Percentiles rank a stretch among this genome's conserved stretches.
Conservation (phyloP, 2,888 invertebrate species). For the Latheticus oryzae region DNA sequence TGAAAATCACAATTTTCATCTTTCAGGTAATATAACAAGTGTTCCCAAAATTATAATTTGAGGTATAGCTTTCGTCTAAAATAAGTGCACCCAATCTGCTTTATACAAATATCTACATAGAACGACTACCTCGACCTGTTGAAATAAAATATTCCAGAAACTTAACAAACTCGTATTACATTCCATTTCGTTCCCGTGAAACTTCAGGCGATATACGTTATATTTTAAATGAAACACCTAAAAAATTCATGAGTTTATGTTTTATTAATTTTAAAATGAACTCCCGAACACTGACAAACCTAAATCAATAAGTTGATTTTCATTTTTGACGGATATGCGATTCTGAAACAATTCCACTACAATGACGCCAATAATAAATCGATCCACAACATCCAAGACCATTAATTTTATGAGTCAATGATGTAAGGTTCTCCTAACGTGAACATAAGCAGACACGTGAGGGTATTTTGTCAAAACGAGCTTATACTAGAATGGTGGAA, state of each 20-base stretch:
- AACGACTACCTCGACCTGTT: constrained; percentile 13
- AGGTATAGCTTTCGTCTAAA: too few relatives aligned
- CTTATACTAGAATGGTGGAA: constrained; percentile 8
- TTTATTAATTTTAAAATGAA: constrained; percentile 24
- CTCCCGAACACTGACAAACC: constrained; percentile 7
- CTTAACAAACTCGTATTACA: constrained; percentile 21
- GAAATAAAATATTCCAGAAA: constrained; percentile 26
- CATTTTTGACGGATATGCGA: constrained; percentile 10
- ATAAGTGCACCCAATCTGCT: too few relatives aligned
- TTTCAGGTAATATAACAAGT: too few relatives aligned
- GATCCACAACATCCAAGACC: constrained; percentile 2
- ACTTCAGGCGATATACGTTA: constrained; percentile 9
- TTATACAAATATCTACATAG: too few relatives aligned
- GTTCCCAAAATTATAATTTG: too few relatives aligned
- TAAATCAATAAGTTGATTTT: constrained; percentile 21
- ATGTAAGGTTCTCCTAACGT: too few relatives aligned
- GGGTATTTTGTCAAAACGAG: not conserved
- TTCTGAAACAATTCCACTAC: constrained; percentile 2
- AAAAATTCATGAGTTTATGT: constrained; percentile 26
- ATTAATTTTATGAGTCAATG: constrained; percentile 7
- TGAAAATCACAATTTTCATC: too few relatives aligned
- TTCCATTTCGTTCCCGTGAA: constrained; percentile 9
- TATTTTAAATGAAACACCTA: not conserved
- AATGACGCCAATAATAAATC: constrained; percentile 5
- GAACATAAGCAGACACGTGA: not conserved